Evolutionary conservation across 1,140 invertebrate species (phyloP), one percentile per base, ranked within the genome.

Genomic region (Carcinoscorpius rotundicauda): DNA sequence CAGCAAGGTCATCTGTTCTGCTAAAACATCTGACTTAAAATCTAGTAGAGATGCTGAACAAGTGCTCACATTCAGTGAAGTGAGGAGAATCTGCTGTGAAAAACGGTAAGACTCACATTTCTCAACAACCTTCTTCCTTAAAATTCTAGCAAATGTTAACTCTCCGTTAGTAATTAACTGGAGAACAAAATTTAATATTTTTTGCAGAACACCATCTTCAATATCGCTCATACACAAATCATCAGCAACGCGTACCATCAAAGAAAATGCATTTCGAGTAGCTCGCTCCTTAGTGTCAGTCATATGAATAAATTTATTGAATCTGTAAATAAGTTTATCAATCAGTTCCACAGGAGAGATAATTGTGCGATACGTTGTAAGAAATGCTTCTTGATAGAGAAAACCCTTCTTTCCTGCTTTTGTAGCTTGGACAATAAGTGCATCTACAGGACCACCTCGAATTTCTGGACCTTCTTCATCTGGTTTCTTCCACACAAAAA

Each of bases 1-100:
- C 29, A 99, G 76, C 10, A 97, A 75, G 0, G 97, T 99, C 93
- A 99, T 98, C 81, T 99, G 97, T 77, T 98, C 94, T 4, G 97
- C 97, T 51, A 92, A 85, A 66, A 88, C 86, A 73, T 88, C 85
- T 29, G 94, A 89, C 77, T 97, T 98, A 75, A 97, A 95, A 76
- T 96, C 91, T 4, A 97, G 77, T 11, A 98, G 77, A 3, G 86
- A 87, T 4, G 58, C 66, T 50, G 61, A 63, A 63, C 68, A 63
- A 49, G 69, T 71, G 9, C 71, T 67, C 4, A 75, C 62, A 65
- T 58, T 65, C 59, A 71, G 61, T 10, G 69, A 72, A 56, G 73
- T 58, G 57, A 73, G 60, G 4, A 81, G 71, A 5, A 78, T 78
- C 4, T 77, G 77, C 59, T 79, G 76, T 3, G 78, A 69, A 51